Conservation (phyloP, 92 coral and sea anemone species). For the Phenganax marumi region DNA sequence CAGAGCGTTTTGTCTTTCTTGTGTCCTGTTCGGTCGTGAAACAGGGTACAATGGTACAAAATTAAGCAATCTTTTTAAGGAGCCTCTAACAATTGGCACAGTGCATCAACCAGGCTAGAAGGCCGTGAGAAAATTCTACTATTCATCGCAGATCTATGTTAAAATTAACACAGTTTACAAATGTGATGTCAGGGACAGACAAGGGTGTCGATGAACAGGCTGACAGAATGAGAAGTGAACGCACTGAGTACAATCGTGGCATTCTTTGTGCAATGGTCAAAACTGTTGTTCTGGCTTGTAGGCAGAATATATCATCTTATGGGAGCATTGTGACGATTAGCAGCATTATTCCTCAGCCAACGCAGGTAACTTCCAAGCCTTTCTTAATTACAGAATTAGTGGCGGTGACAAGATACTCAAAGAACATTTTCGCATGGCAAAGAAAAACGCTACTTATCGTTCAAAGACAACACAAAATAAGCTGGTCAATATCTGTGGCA, state of each 20-base stretch:
- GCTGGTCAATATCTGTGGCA: conserved; percentile 9
- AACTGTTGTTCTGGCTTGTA: conserved; percentile 64
- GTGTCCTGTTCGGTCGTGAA: no score
- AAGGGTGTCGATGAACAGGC: conserved; percentile 24
- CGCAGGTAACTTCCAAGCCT: no score
- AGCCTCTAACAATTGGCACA: no score
- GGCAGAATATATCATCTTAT: conserved; percentile 62
- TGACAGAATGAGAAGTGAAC: conserved; percentile 1
- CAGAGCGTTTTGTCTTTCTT: no score
- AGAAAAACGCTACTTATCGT: no score
- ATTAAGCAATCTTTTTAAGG: no score
- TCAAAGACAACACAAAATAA: conserved; percentile 30
- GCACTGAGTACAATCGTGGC: conserved; percentile 49
- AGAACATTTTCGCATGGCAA: not conserved
- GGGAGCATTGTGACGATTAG: conserved; percentile 69
- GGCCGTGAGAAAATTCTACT: no score
- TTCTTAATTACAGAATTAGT: not conserved
- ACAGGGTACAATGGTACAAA: no score
- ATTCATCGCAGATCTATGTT: no score
- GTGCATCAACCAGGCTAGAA: no score
- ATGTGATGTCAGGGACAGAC: not conserved
- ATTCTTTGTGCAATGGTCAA: conserved; percentile 57
- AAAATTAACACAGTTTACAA: not conserved
- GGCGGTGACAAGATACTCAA: conserved; percentile 8
- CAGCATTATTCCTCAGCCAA: conserved; percentile 48